Evolutionary conservation across 2,888 invertebrate genomes (phyloP), one percentile per base, ranked within the genome.

Genomic region (Clanis bilineata): DNA sequence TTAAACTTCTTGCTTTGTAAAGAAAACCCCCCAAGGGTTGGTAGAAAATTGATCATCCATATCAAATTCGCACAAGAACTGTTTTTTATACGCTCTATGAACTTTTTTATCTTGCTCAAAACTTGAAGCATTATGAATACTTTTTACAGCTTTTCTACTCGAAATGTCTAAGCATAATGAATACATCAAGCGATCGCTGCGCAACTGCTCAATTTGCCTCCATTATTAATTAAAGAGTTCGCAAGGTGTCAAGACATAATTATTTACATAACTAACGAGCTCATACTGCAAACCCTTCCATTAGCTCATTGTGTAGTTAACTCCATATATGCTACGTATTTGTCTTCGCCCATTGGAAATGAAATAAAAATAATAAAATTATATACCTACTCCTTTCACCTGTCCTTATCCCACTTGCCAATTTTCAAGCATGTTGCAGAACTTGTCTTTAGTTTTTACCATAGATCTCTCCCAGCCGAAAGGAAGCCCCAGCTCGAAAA

Each of bases 11-110:
- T 62, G 41, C 60, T 68, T 21, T 62, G 15, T 12, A 77, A 18
- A 22, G 74, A 69, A 61, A 71, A 77, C 9, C 79, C 77, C 18
- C 59, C 69, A 32, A 77, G 28, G 5, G 59, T 66, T 10, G 79
- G 77, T 9, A 74, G 56, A 25, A 74, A 67, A 56, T 76, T 67
- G 0, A 79, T 70, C 21, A 80, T 47, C 67, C 68, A 67, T 25
- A 79, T 55, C 5, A 79, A 62, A 68, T 71, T 72, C 3, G 32
- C 28, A 47, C 67, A 76, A 3, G 79, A 69, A 62, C 60, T 68
- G 41, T 67, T 57, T 41, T 45, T 64, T 2, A 72, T 25, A 43
- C 57, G 44, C n/a, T 64, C 21, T 45, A 47, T 67, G n/a, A 21
- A 39, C 62, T 51, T 58, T 43, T 54, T 36, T 6, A 59, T 15